Base-by-base conservation (phyloP, 1,140 invertebrate genomes). In the Leptoteleia sp. region DNA sequence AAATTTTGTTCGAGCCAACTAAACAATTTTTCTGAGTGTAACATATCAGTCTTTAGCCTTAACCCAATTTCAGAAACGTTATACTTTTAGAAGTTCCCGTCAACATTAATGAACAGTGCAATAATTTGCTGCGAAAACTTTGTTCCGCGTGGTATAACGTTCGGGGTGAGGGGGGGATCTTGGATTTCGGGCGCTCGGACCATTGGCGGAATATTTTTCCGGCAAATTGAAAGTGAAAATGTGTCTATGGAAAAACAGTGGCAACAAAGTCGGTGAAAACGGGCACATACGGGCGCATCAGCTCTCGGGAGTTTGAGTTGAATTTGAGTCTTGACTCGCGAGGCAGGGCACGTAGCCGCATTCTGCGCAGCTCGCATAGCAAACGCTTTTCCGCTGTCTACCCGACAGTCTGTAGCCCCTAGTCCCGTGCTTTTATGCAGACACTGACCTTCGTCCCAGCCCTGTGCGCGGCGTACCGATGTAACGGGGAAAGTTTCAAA, bases 401-500 rank as follows among this genome's bases (percentile, higher is more conserved):
- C 83, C 76, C 85, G 82, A 82, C 82, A 84, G 80, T 81, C 83
- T 83, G 82, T 82, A 83, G 82, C 84, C 81, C 82, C 82, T 81
- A 85, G 82, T 81, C 80, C 83, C 80, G 84, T 82, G 82, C 80
- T 89, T 89, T 89, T 89, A 89, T 89, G 88, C 87, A 89, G 88
- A 87, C 87, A 89, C 88, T 89, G 88, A 89, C 88, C 88, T 89
- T 89, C 87, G 85, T 85, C 75, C 81, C 82, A 78, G 76, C 77
- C 82, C 80, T 76, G 75, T 71, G 68, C 52, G 52, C 57, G 62
- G 48, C 76, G 65, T 79, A 65, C 47, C 82, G 76, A 76, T 71
- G 77, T 87, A 88, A 85, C 85, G 85, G 87, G 76, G 84, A 89
- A 89, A 89, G 85, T 89, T 89, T 87, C 76, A 87, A 89, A 87